A percentile compares a stretch with the other conserved stretches of the same genome.
Conservation (phyloP, 2,888 invertebrate species). For the Ecdyonurus torrentis region DNA sequence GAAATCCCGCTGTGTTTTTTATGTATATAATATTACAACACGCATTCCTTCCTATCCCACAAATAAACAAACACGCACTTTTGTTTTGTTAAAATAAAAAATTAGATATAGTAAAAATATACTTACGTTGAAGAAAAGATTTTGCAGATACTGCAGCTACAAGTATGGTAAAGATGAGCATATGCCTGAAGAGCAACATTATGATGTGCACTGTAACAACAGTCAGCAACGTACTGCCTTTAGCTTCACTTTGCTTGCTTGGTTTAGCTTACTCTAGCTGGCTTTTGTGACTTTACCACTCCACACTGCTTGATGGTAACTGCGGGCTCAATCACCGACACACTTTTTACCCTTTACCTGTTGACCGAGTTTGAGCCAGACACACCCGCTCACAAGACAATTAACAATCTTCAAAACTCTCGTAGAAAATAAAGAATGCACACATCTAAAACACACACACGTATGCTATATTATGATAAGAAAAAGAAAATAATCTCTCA, state of each 20-base stretch:
- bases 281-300: no score
- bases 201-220: background rate
- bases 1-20: no score
- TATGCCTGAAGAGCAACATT: background rate
- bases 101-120: background rate
- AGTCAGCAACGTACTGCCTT: background rate
- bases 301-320: background rate
- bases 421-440: no score
- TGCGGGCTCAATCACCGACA: no score
- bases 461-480: no score
- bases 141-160: background rate
- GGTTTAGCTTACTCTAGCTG: no score
- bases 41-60: background rate
- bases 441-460: no score
- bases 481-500: no score
- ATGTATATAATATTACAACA: background rate
- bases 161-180: background rate
- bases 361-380: background rate
- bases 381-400: no score
- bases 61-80: no score
- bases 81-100: no score
- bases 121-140: background rate
- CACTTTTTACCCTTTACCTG: background rate
- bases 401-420: no score
- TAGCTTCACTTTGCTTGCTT: background rate